These are phyloP conservation scores for Gambusia yucatana DNA, from an alignment of 2,797 vertebrate species.

Conservation along the genomic window DNA sequence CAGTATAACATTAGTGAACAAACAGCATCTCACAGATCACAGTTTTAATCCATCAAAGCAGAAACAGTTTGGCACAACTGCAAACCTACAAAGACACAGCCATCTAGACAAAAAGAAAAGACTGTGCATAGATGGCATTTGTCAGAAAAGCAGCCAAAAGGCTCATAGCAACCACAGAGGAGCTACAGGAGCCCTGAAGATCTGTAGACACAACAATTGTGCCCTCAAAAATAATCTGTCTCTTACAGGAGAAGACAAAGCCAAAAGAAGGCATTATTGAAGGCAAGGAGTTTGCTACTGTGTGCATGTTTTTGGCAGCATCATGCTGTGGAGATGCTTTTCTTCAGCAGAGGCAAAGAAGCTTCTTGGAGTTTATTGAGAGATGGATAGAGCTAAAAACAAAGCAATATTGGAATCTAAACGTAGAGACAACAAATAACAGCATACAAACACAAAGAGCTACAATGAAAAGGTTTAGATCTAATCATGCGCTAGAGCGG, in stretches of 20 bases:
- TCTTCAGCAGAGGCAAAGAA: neutral
- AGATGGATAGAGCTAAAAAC: neutral
- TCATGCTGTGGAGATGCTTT: neutral
- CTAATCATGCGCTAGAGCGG: neutral
- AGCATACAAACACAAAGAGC: neutral
- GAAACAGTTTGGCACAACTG: neutral
- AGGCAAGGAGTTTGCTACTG: neutral
- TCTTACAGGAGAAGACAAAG: neutral
- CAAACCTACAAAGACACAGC: neutral
- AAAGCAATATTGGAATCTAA: neutral
- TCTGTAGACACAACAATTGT: neutral
- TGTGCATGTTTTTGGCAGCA: neutral
- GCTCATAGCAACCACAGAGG: neutral
- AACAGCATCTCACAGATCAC: neutral
- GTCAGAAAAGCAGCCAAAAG: neutral
- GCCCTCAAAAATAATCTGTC: neutral
- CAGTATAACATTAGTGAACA: neutral
- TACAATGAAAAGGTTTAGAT: neutral
- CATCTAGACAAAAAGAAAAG: neutral
- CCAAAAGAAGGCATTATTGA: neutral
- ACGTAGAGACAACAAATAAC: no score
- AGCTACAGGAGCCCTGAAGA: neutral
- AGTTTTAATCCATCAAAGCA: neutral
- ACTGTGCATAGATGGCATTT: neutral
- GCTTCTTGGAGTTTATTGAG: neutral